Base-by-base conservation (phyloP, 37 sponge, comb jelly and placozoan genomes). In the Agelas oroides region DNA sequence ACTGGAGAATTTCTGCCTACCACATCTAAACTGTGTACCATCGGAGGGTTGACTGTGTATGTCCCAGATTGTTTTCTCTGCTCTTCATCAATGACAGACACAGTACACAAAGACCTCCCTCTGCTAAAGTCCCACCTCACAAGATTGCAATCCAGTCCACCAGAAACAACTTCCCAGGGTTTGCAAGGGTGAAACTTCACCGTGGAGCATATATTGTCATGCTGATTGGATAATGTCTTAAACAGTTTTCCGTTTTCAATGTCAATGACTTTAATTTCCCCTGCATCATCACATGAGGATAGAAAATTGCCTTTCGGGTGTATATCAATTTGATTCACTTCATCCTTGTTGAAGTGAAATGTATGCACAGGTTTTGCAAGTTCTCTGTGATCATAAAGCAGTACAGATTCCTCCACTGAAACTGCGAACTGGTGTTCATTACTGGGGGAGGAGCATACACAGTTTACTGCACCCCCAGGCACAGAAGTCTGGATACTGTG, bases 131-230 rank as follows among this genome's bases (percentile, higher is more conserved):
- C 87, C 93, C 93, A 93, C 27, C 77, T 31, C 5, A 80, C 65
- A 11, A 93, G 36, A 18, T 80, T 59, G 33, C 77, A 77, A 35
- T 93, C 93, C 32, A 93, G 31, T 0, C 89, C 90, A 31, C 90
- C 93, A 36, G 90, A 86, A 2, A 89, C 11, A 0, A 93, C 6
- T 20, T 91, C 90, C 79, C 82, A 86, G 1, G 75, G 82, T 40
- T 85, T 88, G 0, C 33, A 55, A 11, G 74, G 66, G 75, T 34
- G 57, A 36, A 93, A 93, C 35, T 37, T 70, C 18, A 75, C 90
- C 5, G 81, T 74, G n/a, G 87, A 75, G 35, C 93, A 93, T n/a
- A 93, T 86, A 46, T 89, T 93, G 36, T 30, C 52, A 59, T 93
- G 93, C 16, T 57, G 46, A 24, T 71, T 24, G 58, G 71, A 25